Evolutionary conservation across 1,140 invertebrate genomes (phyloP), one percentile per base, ranked within the genome.

Genomic region (Trichonephila clavata): DNA sequence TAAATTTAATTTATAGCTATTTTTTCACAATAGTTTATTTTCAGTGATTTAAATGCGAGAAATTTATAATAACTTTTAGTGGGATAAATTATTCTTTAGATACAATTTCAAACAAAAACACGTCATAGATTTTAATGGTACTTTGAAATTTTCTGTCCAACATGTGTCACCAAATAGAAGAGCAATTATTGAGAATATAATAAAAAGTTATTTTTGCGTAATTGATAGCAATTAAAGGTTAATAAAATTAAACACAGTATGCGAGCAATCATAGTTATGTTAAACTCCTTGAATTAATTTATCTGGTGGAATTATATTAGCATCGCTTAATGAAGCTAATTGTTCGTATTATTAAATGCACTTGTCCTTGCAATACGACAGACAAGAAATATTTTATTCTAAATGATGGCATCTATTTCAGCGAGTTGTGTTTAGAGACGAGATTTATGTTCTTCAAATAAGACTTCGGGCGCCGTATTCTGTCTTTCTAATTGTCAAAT

Each of bases 401-500:
- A 77, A 77, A 77, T 39, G 71, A 77, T 39, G 71, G 32, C 71
- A 32, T 77, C 27, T 77, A 39, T 77, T 77, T 77, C 71, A 77
- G 71, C 24, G 7, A 77, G 71, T 27, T 39, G 71, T 39, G 27
- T 77, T 77, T 32, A 77, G 71, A 18, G 71, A 39, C 13, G 24
- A 32, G 71, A 77, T 77, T 77, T 77, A 77, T 77, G 27, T 39
- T 32, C 16, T 27, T 77, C 27, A 39, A 27, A 77, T 77, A 77
- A 77, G 71, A 77, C 18, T 77, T 77, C 18, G 27, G 71, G 71
- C 71, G 71, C 71, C 71, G 71, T 32, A 77, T 16, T 39, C 24
- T 77, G 71, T 77, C 71, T 77, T 77, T 77, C 24, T 32, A 77
- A 77, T 77, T 77, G 71, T 77, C 71, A 77, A 77, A 77, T 32